Base-by-base conservation (phyloP, 2,797 vertebrate species). In the Myripristis murdjan region DNA sequence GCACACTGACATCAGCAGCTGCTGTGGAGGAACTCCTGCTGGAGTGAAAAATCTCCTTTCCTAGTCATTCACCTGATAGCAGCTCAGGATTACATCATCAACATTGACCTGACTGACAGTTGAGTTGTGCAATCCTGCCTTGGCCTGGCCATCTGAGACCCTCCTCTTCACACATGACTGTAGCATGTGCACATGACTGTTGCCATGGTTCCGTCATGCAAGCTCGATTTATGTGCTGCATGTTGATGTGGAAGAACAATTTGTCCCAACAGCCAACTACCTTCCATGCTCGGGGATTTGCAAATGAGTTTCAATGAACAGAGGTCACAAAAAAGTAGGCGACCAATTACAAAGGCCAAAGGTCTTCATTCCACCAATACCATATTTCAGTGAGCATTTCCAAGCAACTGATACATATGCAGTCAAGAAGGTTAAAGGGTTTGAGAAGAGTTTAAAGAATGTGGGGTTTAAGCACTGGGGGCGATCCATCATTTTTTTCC, bases 21-120 rank as follows among this genome's bases (percentile, higher is more conserved):
- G 57, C 53, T 37, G 35, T 37, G 44, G 61, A 48, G 11, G 2
- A n/a, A 46, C 46, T 1, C 20, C 20, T 2, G 0, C 41, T 31
- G 2, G 10, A 52, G 37, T 28, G n/a, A n/a, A 20, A 49, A 54
- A 57, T 18, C 62, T 65, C 23, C 57, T 26, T 37, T 44, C 37
- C 15, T 2, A 23, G 28, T 5, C 54, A 41, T 15, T 22, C 9
- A 26, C 67, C 22, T 6, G 43, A 68, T 47, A 39, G 59, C 41
- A 22, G 37, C 58, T 26, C 16, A 48, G 28, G 22, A 79, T 83
- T 71, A 79, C 77, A 59, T 67, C 70, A 71, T 41, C 39, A 24
- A 1, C 22, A 22, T 8, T 39, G 35, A 9, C 28, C 7, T 8
- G 62, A 53, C 31, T 26, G 41, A 31, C 12, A 37, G 28, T 1